Evolutionary conservation across 2,888 invertebrate species (phyloP).

Genomic region (Apomyelois bistriatella): DNA sequence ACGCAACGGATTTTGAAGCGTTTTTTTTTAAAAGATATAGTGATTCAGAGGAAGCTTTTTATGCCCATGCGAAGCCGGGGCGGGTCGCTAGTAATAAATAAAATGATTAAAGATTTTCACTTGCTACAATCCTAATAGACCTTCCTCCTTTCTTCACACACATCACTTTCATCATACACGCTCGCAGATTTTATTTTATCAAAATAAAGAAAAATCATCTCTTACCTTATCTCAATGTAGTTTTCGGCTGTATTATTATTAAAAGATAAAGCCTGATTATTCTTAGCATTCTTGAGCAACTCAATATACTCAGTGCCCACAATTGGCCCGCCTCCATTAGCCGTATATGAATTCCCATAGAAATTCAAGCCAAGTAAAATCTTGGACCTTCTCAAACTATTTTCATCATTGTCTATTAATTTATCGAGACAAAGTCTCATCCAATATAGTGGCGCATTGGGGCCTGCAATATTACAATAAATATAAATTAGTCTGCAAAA

Average conservation of each 20-base stretch:
- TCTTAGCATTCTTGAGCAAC: slow-evolving; percentile 85
- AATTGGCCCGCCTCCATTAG: slow-evolving; percentile 90
- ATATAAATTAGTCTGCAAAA: not conserved
- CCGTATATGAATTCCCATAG: slow-evolving; percentile 94
- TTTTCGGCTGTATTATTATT: slow-evolving; percentile 90
- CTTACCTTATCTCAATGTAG: slow-evolving; percentile 91
- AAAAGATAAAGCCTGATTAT: slow-evolving; percentile 84
- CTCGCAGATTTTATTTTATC: no score
- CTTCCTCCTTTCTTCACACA: no score
- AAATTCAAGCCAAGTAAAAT: slow-evolving; percentile 95
- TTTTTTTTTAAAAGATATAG: no score
- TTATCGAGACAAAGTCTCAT: slow-evolving; percentile 86
- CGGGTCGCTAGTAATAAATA: no score
- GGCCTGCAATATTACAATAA: slow-evolving; percentile 73
- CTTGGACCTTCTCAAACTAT: slow-evolving; percentile 83
- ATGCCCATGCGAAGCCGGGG: no score
- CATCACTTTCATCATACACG: no score
- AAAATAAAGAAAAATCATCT: no score
- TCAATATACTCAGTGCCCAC: slow-evolving; percentile 89
- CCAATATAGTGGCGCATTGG: slow-evolving; percentile 94
- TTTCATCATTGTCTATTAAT: slow-evolving; percentile 82
- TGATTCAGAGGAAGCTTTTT: no score
- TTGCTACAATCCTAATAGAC: no score
- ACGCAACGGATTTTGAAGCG: no score
- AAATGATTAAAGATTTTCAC: no score